Percentiles rank a stretch among this genome's conserved stretches.
phyloP scores from a whole-genome alignment of 2,797 vertebrate species.

The Cynopterus sphinx region DNA sequence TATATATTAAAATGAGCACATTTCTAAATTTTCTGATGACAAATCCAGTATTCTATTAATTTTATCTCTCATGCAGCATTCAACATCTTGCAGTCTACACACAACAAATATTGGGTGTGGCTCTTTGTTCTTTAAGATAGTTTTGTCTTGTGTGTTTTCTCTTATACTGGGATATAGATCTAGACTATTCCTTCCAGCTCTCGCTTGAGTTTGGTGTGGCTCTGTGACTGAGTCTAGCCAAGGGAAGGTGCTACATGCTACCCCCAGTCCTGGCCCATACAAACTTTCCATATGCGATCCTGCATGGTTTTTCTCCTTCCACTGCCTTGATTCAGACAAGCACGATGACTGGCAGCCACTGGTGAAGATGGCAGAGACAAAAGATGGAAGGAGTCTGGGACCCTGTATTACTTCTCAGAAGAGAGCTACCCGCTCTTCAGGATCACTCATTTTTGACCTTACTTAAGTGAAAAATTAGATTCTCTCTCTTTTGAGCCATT shows the following conservation, averaged over 20 bases:
- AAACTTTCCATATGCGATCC: background rate
- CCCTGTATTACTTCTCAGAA: background rate
- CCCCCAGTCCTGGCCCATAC: background rate
- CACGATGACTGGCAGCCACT: background rate
- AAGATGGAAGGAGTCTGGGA: background rate
- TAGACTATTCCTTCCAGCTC: background rate
- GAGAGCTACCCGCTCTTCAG: background rate
- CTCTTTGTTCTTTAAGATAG: background rate
- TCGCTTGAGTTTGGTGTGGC: background rate
- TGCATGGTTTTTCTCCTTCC: background rate
- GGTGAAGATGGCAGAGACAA: background rate
- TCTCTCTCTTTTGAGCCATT: background rate
- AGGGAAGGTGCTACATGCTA: too few species aligned
- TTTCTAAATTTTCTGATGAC: background rate
- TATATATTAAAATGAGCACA: background rate
- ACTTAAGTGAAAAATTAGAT: background rate
- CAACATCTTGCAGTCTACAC: background rate
- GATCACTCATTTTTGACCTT: background rate
- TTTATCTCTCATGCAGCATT: background rate
- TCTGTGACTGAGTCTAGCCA: background rate
- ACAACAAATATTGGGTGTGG: background rate
- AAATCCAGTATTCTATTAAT: background rate
- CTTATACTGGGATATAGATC: background rate
- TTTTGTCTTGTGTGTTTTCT: background rate
- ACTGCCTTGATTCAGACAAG: background rate